Evolutionary conservation across 1,140 invertebrate species (phyloP).

Genomic region (Diorhabda elongata): DNA sequence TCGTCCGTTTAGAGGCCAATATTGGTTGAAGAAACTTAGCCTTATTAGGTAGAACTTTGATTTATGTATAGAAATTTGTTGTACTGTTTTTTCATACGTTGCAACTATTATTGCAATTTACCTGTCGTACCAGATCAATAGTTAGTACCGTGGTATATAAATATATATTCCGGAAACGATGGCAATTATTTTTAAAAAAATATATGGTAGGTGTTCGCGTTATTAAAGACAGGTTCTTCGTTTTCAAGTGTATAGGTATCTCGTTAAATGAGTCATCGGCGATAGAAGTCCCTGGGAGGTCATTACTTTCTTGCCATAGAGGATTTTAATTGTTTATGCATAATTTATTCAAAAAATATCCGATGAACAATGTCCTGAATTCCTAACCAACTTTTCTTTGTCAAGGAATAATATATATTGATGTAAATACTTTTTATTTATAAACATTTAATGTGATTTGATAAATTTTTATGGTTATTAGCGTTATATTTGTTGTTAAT

Average conservation of each 20-base stretch:
- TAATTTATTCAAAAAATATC: constrained; percentile 9
- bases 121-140: not conserved
- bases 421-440: not conserved
- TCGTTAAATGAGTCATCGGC: constrained; percentile 32
- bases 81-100: not conserved
- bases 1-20: constrained; percentile 35
- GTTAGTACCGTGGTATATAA: not conserved
- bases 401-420: not conserved
- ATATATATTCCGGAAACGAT: constrained; percentile 16
- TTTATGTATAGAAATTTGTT: constrained; percentile 16
- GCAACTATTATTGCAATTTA: constrained; percentile 12
- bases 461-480: not conserved
- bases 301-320: constrained; percentile 25
- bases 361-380: not conserved
- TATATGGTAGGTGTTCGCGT: constrained; percentile 16
- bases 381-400: not conserved
- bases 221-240: constrained; percentile 21
- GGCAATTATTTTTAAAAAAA: constrained; percentile 7
- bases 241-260: constrained; percentile 25
- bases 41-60: constrained; percentile 40
- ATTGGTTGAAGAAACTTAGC: constrained; percentile 33
- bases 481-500: not conserved
- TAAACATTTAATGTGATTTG: constrained; percentile 1
- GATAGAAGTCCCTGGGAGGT: constrained; percentile 29
- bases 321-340: constrained; percentile 7